Base-by-base conservation (phyloP, 92 coral and sea anemone species). In the Siderastrea siderea region DNA sequence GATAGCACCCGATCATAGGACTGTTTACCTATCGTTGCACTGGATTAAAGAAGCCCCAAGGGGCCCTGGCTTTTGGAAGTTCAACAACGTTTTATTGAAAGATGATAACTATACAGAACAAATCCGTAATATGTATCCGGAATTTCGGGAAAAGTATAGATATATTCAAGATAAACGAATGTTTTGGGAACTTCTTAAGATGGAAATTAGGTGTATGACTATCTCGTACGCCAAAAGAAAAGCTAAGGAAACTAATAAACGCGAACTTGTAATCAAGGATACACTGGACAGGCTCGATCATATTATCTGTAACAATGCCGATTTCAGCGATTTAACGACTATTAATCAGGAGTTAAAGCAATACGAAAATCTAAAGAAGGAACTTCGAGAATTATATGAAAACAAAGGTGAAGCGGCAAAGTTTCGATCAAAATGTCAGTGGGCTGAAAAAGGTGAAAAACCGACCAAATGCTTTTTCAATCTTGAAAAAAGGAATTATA, bases 91-190 rank as follows among this genome's bases (percentile, higher is more conserved):
- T 15, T 4, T n/a, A 13, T 15, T 62, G 6, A 3, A 62, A 15
- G 67, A 16, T 4, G 16, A 62, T 62, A 62, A n/a, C 14, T 62
- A 62, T 16, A 15, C 17, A 62, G 67, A 62, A 62, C 67, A 62
- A 62, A 62, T 62, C 19, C 67, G 15, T 62, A 13, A 15, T 15
- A 62, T 2, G 5, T 62, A 62, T 16, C 5, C 67, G 12, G 68
- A 2, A 62, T 62, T 62, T 62, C 44, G 1, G 43, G 68, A 62
- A 62, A 62, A 62, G 68, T 62, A 13, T 13, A 62, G 17, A 62
- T 62, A 62, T 62, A n/a, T 62, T 61, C 66, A 61, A 61, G 66
- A 61, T 61, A 61, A 61, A 61, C 14, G 66, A 61, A 61, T 61
- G 66, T 14, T 13, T 26, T 61, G 66, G 66, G 66, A 61, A 61